Base-by-base conservation (phyloP, 2,797 vertebrate genomes). In the Acestrorhynchus altus region DNA sequence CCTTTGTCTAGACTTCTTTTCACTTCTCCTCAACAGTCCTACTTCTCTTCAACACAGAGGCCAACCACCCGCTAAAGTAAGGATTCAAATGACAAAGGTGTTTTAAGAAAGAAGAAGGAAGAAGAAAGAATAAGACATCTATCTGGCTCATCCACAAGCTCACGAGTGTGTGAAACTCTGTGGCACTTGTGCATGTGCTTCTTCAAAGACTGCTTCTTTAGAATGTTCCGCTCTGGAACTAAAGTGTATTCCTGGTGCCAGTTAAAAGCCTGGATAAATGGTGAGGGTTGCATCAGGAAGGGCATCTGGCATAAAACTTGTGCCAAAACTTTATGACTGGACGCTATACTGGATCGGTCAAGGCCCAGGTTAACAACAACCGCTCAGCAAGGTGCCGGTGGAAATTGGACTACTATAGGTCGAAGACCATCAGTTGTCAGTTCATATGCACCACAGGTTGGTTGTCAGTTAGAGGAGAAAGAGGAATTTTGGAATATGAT, bases 211-310 rank as follows among this genome's bases (percentile, higher is more conserved):
- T 90, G 90, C 59, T 91, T 92, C 80, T 91, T 92, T 77, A 90
- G 81, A 66, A 93, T 91, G 74, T 93, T 93, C 64, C 92, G 83
- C 72, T 91, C 90, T 12, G 91, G 92, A 74, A 91, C 91, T 92
- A 76, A 42, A 54, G 20, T 15, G 35, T 20, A 54, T n/a, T n/a
- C n/a, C 42, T 46, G 42, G 42, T 46, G 11, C 11, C 42, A 7
- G 42, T 46, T 11, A n/a, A n/a, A n/a, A n/a, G n/a, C n/a, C n/a
- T n/a, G n/a, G n/a, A n/a, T n/a, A n/a, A n/a, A n/a, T n/a, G n/a
- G n/a, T n/a, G n/a, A n/a, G n/a, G n/a, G n/a, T n/a, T n/a, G n/a
- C n/a, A n/a, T n/a, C n/a, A n/a, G n/a, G n/a, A n/a, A n/a, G n/a
- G n/a, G n/a, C n/a, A n/a, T n/a, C n/a, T n/a, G n/a, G n/a, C n/a